Evolutionary conservation across 2,888 invertebrate species (phyloP).

Genomic region (Xanthia icteritia): DNA sequence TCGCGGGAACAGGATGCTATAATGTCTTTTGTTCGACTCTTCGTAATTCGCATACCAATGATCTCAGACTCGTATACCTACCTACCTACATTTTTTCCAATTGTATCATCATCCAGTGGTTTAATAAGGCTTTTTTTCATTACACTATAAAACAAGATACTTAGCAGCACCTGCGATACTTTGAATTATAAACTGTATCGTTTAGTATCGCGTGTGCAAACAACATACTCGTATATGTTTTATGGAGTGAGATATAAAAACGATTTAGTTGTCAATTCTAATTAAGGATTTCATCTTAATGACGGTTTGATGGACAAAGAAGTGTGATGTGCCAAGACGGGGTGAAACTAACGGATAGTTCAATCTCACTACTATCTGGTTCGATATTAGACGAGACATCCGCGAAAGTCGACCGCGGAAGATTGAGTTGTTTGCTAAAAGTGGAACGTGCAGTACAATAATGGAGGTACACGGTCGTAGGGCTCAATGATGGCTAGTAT

Average conservation of each 20-base stretch:
- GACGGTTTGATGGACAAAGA: constrained; percentile 26
- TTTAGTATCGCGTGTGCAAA: constrained; percentile 71
- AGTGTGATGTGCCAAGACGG: neutral
- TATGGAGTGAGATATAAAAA: constrained; percentile 63
- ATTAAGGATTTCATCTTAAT: constrained; percentile 57
- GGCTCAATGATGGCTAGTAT: constrained; percentile 57
- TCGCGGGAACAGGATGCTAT: constrained; percentile 88
- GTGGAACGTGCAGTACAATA: constrained; percentile 46
- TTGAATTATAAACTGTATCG: constrained; percentile 72
- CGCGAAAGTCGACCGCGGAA: constrained; percentile 22
- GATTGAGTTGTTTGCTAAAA: constrained; percentile 57
- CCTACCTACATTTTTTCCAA: constrained; percentile 78
- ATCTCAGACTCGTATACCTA: constrained; percentile 75
- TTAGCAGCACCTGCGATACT: constrained; percentile 74
- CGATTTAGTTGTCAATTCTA: constrained; percentile 57
- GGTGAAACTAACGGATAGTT: neutral
- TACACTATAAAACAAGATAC: constrained; percentile 75
- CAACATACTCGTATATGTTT: constrained; percentile 70
- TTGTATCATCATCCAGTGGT: constrained; percentile 73
- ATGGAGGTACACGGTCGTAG: constrained; percentile 51
- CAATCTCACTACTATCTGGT: constrained; percentile 2
- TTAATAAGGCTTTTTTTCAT: constrained; percentile 78
- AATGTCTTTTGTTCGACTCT: constrained; percentile 88
- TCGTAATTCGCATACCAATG: constrained; percentile 88
- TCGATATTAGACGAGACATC: constrained; percentile 20